phyloP scores from a whole-genome alignment of 1,140 invertebrate species.

The Vanessa atalanta region DNA sequence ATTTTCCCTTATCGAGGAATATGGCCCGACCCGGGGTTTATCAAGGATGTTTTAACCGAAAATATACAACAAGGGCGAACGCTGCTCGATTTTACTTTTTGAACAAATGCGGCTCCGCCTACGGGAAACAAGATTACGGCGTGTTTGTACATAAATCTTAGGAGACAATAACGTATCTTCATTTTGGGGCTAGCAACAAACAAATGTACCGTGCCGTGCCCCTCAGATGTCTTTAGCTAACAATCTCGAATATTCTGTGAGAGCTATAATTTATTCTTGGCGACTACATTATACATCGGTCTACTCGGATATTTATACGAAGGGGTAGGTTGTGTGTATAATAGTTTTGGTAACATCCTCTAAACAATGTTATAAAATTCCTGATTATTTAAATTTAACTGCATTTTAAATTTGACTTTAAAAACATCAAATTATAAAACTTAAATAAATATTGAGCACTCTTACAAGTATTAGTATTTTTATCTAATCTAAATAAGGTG shows the following conservation, averaged over 20 bases:
- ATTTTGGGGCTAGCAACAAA: constrained; percentile 67
- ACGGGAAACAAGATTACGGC: constrained; percentile 71
- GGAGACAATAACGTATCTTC: constrained; percentile 66
- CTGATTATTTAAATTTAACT: too few species aligned
- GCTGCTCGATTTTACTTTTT: constrained; percentile 48
- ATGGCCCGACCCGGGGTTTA: constrained; percentile 64
- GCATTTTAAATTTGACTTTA: too few species aligned
- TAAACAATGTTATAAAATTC: too few species aligned
- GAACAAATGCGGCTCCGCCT: constrained; percentile 74
- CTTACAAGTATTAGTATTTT: constrained; percentile 20
- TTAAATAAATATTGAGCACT: background rate
- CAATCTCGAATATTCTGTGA: constrained; percentile 12
- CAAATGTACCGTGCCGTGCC: constrained; percentile 50
- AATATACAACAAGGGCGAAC: constrained; percentile 65
- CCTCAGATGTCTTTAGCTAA: constrained; percentile 38
- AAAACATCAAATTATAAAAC: background rate
- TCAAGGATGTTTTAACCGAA: constrained; percentile 71
- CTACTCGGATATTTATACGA: background rate
- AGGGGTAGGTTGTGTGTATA: background rate
- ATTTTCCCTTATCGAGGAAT: constrained; percentile 76
- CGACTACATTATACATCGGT: background rate
- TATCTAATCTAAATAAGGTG: constrained; percentile 49
- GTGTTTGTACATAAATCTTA: constrained; percentile 73
- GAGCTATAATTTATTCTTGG: constrained; percentile 13
- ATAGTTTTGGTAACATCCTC: background rate